Evolutionary conservation across 2,888 invertebrate genomes (phyloP).

Genomic region (Leucophenga maculata): DNA sequence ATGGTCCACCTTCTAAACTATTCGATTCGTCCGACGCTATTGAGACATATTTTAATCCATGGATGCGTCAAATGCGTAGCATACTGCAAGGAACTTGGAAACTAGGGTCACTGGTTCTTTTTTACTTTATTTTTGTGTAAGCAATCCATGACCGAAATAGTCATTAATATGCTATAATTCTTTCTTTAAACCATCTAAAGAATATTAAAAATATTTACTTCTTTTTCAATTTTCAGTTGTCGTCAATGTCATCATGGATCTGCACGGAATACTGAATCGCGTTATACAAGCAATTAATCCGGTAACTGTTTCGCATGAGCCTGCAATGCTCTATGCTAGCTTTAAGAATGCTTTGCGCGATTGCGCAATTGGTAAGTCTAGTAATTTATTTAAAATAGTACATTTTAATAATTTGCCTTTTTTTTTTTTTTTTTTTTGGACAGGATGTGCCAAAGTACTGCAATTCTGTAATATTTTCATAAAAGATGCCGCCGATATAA

Average conservation of each 20-base stretch:
- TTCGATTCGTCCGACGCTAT: no score
- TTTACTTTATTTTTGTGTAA: no score
- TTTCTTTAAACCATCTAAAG: no score
- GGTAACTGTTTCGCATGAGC: constrained; percentile 73
- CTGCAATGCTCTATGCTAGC: constrained; percentile 76
- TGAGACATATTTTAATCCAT: no score
- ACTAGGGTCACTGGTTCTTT: no score
- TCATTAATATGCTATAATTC: no score
- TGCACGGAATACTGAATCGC: constrained; percentile 77
- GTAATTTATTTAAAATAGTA: no score
- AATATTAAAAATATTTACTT: neutral
- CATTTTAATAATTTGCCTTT: no score
- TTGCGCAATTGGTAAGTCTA: constrained; percentile 75
- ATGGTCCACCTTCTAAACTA: no score
- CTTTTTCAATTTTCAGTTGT: constrained; percentile 74
- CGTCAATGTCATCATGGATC: constrained; percentile 77
- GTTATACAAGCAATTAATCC: constrained; percentile 76
- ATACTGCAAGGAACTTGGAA: no score
- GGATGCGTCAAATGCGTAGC: no score
- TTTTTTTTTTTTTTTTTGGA: constrained; percentile 21
- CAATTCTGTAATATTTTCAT: constrained; percentile 79
- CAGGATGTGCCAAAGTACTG: constrained; percentile 74
- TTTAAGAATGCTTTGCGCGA: constrained; percentile 78
- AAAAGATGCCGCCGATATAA: constrained; percentile 76
- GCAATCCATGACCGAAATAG: no score